phyloP scores from a whole-genome alignment of 2,113 vertebrate genomes.

The Ahaetulla prasina region DNA sequence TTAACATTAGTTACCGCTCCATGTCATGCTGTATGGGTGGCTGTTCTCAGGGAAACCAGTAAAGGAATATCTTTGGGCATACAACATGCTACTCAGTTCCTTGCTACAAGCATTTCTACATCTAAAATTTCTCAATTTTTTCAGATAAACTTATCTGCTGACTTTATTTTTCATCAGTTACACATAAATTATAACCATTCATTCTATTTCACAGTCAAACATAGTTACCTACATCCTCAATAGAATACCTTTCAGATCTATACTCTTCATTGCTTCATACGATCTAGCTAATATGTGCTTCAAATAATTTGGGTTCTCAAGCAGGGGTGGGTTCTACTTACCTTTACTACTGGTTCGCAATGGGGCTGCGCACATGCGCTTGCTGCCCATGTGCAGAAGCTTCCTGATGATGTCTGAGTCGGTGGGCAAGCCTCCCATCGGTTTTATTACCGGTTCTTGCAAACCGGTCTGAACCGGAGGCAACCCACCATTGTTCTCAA shows the following conservation, averaged over 20 bases:
- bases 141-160: background rate
- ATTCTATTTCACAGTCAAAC: background rate
- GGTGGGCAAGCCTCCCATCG: too few species aligned
- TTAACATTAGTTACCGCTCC: background rate
- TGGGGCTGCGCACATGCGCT: too few species aligned
- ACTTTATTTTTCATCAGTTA: background rate
- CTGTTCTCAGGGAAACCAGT: rapidly evolving
- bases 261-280: background rate
- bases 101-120: background rate
- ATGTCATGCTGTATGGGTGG: background rate
- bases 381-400: too few species aligned
- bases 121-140: background rate
- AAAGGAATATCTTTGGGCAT: background rate
- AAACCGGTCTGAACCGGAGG: too few species aligned
- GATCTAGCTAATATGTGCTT: background rate
- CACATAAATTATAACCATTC: background rate
- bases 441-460: too few species aligned
- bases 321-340: too few species aligned
- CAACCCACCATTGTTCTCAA: too few species aligned
- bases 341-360: too few species aligned
- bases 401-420: too few species aligned
- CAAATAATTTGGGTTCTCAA: background rate
- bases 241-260: background rate
- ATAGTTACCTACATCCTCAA: background rate
- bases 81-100: background rate